Base-by-base conservation (phyloP, 2,797 vertebrate species). In the Gymnoscopelus braueri region DNA sequence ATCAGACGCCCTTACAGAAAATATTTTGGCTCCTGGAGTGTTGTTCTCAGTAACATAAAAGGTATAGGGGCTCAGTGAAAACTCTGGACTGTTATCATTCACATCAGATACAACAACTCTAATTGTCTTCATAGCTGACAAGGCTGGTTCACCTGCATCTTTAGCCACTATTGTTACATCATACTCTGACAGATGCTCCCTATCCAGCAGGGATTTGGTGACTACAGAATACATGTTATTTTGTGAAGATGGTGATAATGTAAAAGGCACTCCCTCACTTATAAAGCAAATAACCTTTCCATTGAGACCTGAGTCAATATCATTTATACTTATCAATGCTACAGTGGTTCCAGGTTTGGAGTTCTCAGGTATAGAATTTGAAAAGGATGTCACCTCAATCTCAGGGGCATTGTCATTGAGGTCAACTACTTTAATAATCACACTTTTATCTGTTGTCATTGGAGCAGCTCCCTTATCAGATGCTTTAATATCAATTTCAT, bases 381-480 rank as follows among this genome's bases (percentile, higher is more conserved):
- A 91, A 78, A 89, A 76, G 0, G 84, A 93, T 5, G 89, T 93
- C 11, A 93, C 80, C 0, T 89, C 87, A 50, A 95, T 87, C 59
- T 93, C 91, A 44, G 94, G 94, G 52, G 61, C 52, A 0, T 95
- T 95, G 48, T 95, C 94, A 57, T 95, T 95, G 4, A 87, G 57
- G 55, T 95, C 94, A 15, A 92, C n/a, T 24, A 95, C 59, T 62
- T 84, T 88, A 70, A 94, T 80, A 48, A 79, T 82, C 0, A 94
- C 78, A 58, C 83, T 93, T 79, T 93, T 93, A 55, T 94, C 93
- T 23, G 93, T 87, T 67, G 70, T 85, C 62, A 94, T 44, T 0
- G 93, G 89, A 0, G 48, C 85, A 0, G 0, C 0, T 0, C 93
- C 90, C 68, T 85, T 93, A 83, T 95, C 94, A 12, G 88, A 92